Evolutionary conservation across 2,888 invertebrate genomes (phyloP).

Genomic region (Drosophila lutescens): DNA sequence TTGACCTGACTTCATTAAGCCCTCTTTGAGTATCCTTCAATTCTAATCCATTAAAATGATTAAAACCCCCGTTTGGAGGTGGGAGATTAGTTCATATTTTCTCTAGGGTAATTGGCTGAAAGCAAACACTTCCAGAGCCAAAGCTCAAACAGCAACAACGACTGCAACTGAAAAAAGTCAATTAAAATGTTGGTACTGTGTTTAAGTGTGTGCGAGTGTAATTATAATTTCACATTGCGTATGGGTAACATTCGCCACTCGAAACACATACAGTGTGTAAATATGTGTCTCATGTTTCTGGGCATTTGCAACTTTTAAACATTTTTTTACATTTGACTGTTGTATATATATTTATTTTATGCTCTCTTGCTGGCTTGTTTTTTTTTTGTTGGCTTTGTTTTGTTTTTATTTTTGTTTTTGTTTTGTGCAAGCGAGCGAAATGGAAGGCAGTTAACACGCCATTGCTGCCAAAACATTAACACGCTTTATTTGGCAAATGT

Average conservation of each 20-base stretch:
- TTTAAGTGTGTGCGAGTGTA: slow-evolving; percentile 18
- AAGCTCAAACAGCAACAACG: slow-evolving; percentile 15
- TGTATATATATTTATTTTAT: slow-evolving; percentile 56
- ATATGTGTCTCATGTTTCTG: slow-evolving; percentile 28
- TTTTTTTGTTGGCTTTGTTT: slow-evolving; percentile 25
- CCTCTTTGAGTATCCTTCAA: not conserved
- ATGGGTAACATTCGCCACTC: slow-evolving; percentile 48
- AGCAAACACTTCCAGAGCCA: slow-evolving; percentile 17
- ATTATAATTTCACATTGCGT: slow-evolving; percentile 64
- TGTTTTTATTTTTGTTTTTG: slow-evolving; percentile 49
- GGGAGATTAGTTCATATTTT: slow-evolving; percentile 5
- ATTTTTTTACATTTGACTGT: slow-evolving; percentile 47
- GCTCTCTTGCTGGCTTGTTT: slow-evolving; percentile 28
- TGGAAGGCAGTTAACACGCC: slow-evolving; percentile 78
- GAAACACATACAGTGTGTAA: slow-evolving; percentile 11
- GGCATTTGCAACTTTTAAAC: slow-evolving; percentile 40
- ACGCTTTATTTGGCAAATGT: slow-evolving; percentile 78
- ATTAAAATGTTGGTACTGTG: slow-evolving; percentile 50
- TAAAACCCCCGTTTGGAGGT: not conserved
- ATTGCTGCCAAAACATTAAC: slow-evolving; percentile 78
- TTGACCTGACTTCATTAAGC: not conserved
- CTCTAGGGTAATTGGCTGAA: slow-evolving; percentile 26
- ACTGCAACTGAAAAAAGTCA: slow-evolving; percentile 45
- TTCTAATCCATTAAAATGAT: slow-evolving; percentile 23
- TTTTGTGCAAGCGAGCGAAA: slow-evolving; percentile 68